Evolutionary conservation across 2,113 vertebrate species (phyloP).

Genomic region (Sylvia atricapilla): DNA sequence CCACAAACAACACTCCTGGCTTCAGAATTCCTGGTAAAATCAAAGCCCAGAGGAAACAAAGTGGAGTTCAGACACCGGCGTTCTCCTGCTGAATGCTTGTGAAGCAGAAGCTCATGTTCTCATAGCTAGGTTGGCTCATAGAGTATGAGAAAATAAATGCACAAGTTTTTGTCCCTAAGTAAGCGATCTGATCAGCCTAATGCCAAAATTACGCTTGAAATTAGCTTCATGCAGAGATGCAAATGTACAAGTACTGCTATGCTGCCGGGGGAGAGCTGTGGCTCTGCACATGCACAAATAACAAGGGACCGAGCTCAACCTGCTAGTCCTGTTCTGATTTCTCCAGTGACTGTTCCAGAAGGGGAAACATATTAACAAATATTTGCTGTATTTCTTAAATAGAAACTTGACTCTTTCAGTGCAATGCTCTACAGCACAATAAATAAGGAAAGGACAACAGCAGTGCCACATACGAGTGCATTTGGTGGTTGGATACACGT

Average conservation of each 20-base stretch:
- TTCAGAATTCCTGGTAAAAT: background rate
- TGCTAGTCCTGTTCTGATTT: background rate
- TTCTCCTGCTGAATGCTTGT: background rate
- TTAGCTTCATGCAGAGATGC: background rate
- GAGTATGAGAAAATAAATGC: background rate
- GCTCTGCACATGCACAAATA: background rate
- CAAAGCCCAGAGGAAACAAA: background rate
- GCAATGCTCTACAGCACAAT: background rate
- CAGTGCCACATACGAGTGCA: accelerated
- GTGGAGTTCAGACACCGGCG: background rate
- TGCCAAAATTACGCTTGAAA: background rate
- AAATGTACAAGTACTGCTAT: background rate
- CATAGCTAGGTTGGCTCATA: background rate
- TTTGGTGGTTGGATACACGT: background rate
- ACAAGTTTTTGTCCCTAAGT: background rate
- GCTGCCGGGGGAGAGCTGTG: background rate
- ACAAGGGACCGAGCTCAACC: background rate
- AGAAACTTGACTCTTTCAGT: background rate
- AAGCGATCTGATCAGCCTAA: background rate
- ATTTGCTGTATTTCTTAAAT: background rate
- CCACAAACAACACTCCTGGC: background rate
- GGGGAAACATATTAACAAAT: background rate
- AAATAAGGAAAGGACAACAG: background rate
- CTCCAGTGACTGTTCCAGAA: background rate
- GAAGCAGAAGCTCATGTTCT: background rate